Evolutionary conservation across 2,113 vertebrate species (phyloP), one percentile per base, ranked within the genome.

Genomic region (Galbula dea): DNA sequence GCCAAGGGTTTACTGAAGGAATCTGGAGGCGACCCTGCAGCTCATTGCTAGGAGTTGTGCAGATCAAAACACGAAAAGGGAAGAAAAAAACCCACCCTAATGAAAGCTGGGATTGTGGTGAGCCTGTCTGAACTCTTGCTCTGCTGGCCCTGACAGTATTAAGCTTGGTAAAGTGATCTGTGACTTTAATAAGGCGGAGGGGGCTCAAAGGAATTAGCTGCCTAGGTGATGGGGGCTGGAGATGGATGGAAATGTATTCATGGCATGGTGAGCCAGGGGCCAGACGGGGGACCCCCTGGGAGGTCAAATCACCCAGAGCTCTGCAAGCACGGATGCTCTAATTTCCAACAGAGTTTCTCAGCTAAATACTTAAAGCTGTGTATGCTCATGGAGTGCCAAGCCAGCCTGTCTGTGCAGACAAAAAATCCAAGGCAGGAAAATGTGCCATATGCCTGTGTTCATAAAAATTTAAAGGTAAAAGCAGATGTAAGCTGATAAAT

Each of bases 1-100:
- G 98, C 98, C 99, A 99, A 99, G 98, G 98, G 98, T 98, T 99
- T 98, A 99, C 98, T 98, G 97, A 98, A 99, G 99, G 99, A 99
- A 99, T 99, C 98, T 99, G 97, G 97, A 97, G 98, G 98, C 98
- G 97, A 99, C 98, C 99, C 98, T 98, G 93, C 96, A 97, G 98
- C 98, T 98, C 97, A 97, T 97, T 96, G 97, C 97, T 96, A 96
- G 95, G 97, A 94, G 69, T 94, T 96, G 81, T 95, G 94, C 93
- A 95, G 97, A 96, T 95, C 95, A 85, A 95, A 96, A 96, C 68
- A 59, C 62, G 75, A 94, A 89, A 93, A 96, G 88, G 66, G 12
- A 16, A 71, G 39, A 68, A 67, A 59, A 62, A 69, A 91, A 83
- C 12, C 54, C 92, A 93, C 93, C 96, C 94, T 94, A 94, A 97